Evolutionary conservation across 1,140 invertebrate genomes (phyloP).

Genomic region (Cheumatopsyche charites): DNA sequence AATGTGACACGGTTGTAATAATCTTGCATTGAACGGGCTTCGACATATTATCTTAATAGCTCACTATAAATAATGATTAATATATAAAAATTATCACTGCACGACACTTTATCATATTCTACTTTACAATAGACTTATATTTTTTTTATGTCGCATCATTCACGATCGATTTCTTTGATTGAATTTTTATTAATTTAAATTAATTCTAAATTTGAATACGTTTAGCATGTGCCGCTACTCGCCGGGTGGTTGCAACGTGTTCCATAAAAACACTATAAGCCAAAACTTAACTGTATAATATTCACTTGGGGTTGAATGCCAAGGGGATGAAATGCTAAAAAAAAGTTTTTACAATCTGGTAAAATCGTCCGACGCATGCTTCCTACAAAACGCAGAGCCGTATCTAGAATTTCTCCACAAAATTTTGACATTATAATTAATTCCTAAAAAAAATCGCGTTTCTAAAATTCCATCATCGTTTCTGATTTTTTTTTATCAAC

Average conservation of each 20-base stretch:
- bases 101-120: too few relatives aligned
- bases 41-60: slow-evolving; percentile 15
- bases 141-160: too few relatives aligned
- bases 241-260: slow-evolving; percentile 29
- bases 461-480: too few relatives aligned
- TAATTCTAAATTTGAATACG: not conserved
- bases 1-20: slow-evolving; percentile 7
- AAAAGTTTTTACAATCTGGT: slow-evolving; percentile 27
- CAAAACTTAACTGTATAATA: slow-evolving; percentile 27
- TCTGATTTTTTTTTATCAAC: too few relatives aligned
- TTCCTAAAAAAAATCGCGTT: too few relatives aligned
- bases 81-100: not conserved
- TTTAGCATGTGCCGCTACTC: slow-evolving; percentile 4
- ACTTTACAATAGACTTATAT: too few relatives aligned
- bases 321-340: slow-evolving; percentile 19
- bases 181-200: too few relatives aligned
- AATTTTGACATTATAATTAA: too few relatives aligned
- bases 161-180: too few relatives aligned
- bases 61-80: slow-evolving; percentile 11
- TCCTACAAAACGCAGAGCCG: slow-evolving; percentile 9
- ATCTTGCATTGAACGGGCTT: slow-evolving; percentile 23
- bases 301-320: slow-evolving; percentile 6
- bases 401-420: not conserved
- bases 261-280: slow-evolving; percentile 2
- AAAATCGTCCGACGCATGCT: slow-evolving; percentile 25